phyloP scores from a whole-genome alignment of 2,888 invertebrate species.

The Agonopterix heracliana region DNA sequence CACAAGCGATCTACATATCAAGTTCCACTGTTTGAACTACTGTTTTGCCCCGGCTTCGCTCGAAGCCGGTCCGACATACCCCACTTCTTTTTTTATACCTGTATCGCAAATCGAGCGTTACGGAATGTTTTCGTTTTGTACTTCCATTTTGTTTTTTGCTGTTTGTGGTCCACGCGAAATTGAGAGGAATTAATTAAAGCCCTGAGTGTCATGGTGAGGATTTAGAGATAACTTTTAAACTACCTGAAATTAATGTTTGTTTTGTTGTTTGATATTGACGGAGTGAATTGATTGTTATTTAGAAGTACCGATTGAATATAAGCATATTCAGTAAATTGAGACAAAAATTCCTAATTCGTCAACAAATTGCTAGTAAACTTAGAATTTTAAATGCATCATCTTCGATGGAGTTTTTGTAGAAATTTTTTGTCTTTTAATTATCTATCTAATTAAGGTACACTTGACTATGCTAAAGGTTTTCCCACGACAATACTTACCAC shows the following conservation, averaged over 20 bases:
- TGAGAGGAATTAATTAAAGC: slow-evolving; percentile 52
- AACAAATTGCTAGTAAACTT: too few species aligned
- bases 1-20: slow-evolving; percentile 50
- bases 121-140: slow-evolving; percentile 32
- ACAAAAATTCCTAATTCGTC: too few species aligned
- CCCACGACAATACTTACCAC: slow-evolving; percentile 4
- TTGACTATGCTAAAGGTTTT: slow-evolving; percentile 5
- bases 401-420: too few species aligned
- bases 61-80: slow-evolving; percentile 25
- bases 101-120: slow-evolving; percentile 53
- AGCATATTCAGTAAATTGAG: too few species aligned
- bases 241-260: neutral
- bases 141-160: slow-evolving; percentile 25
- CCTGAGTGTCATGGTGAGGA: slow-evolving; percentile 10
- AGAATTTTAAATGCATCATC: too few species aligned
- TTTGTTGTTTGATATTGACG: neutral
- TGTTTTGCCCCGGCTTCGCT: slow-evolving; percentile 42
- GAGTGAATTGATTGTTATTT: neutral
- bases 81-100: slow-evolving; percentile 24
- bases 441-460: slow-evolving; percentile 7
- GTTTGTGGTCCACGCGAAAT: slow-evolving; percentile 35
- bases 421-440: slow-evolving; percentile 2
- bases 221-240: slow-evolving; percentile 11
- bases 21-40: slow-evolving; percentile 59
- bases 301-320: too few species aligned